Conservation (phyloP, 2,797 vertebrate species). For the Melanotaenia parkinsoni region DNA sequence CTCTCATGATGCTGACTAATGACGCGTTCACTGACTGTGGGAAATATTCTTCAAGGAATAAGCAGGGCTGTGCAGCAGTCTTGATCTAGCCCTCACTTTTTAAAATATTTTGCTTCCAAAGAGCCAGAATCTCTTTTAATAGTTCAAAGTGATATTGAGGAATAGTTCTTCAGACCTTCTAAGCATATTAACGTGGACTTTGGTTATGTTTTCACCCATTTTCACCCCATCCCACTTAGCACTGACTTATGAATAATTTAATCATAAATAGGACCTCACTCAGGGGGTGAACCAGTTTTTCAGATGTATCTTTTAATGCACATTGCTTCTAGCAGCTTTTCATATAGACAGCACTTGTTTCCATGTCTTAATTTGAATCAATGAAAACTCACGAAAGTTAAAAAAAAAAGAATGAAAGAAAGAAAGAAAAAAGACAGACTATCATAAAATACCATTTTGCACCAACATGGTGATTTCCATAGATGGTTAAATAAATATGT, state of each 20-base stretch:
- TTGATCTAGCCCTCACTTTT: no score
- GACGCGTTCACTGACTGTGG: constrained; percentile 39
- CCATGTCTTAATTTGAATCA: no score
- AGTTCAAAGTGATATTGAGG: background rate
- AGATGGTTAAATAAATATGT: no score
- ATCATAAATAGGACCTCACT: no score
- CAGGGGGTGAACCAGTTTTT: no score
- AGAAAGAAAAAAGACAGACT: no score
- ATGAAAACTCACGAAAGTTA: no score
- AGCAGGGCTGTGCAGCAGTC: background rate
- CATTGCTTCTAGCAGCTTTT: background rate
- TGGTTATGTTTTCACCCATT: background rate
- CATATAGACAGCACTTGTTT: background rate
- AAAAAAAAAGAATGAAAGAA: no score
- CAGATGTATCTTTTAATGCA: background rate
- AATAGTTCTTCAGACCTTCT: background rate
- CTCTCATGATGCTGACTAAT: constrained; percentile 14
- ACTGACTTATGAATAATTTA: background rate
- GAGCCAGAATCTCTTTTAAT: background rate
- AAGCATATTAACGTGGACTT: background rate
- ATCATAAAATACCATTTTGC: no score
- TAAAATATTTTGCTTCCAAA: no score
- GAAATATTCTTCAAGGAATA: background rate
- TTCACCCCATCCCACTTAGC: background rate
- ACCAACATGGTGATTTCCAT: no score